These are phyloP conservation scores for Lacanobia oleracea DNA, from an alignment of 2,888 invertebrate species.

Conservation along the genomic window DNA sequence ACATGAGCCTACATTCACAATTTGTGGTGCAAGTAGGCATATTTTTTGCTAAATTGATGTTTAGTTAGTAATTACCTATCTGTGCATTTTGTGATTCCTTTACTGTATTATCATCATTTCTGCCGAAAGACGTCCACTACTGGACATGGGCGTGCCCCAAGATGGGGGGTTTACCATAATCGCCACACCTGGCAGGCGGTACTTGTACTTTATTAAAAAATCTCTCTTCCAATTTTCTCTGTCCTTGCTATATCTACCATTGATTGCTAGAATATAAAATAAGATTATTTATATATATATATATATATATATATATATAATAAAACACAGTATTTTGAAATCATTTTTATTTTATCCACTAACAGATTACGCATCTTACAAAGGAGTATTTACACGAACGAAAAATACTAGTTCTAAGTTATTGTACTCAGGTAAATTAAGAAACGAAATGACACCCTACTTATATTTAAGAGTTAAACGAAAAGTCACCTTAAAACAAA, in stretches of 20 bases:
- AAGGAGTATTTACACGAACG: conserved; percentile 82
- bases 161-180: too few relatives aligned
- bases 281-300: background rate
- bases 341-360: conserved; percentile 85
- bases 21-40: too few relatives aligned
- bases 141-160: too few relatives aligned
- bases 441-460: conserved; percentile 75
- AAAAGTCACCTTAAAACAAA: conserved; percentile 72
- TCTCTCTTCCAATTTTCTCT: too few relatives aligned
- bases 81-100: too few relatives aligned
- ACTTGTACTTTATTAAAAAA: too few relatives aligned
- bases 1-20: too few relatives aligned
- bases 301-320: conserved; percentile 24
- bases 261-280: background rate
- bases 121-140: too few relatives aligned
- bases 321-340: conserved; percentile 71
- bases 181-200: too few relatives aligned
- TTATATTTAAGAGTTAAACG: conserved; percentile 69
- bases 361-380: conserved; percentile 82
- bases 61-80: background rate
- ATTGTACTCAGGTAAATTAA: conserved; percentile 83
- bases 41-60: background rate
- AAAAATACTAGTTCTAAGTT: conserved; percentile 76
- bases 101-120: too few relatives aligned
- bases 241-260: too few relatives aligned